Evolutionary conservation across 2,888 invertebrate species (phyloP).

Genomic region (Corythucha ciliata): DNA sequence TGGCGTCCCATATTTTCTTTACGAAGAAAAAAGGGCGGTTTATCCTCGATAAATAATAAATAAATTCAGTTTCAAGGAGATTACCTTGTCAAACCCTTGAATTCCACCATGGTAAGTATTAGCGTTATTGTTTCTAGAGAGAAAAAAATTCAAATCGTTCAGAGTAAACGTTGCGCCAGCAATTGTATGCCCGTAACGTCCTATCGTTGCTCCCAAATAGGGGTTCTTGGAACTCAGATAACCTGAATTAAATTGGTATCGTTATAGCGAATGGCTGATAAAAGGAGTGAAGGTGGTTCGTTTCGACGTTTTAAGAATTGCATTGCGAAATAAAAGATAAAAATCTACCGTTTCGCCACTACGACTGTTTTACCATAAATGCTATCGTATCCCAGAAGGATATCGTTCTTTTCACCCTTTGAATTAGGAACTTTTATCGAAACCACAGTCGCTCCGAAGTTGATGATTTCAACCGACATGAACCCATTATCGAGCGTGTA

Average conservation of each 20-base stretch:
- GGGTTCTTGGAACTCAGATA: constrained; percentile 16
- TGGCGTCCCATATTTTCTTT: constrained; percentile 25
- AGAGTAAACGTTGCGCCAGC: constrained; percentile 10
- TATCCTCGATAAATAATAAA: too few relatives aligned
- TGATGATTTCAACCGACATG: constrained; percentile 24
- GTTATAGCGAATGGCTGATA: too few relatives aligned
- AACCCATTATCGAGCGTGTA: constrained; percentile 17
- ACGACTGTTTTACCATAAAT: constrained; percentile 11
- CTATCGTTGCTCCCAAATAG: constrained; percentile 18
- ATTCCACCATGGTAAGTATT: constrained; percentile 20
- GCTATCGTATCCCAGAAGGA: constrained; percentile 16
- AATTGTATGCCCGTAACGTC: constrained; percentile 16
- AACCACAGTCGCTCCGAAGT: constrained; percentile 18
- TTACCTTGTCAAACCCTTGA: constrained; percentile 21
- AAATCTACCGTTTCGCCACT: too few relatives aligned
- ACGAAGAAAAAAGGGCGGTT: neutral
- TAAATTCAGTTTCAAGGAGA: too few relatives aligned
- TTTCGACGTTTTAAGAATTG: neutral
- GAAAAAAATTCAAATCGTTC: constrained; percentile 9
- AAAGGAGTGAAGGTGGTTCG: too few relatives aligned
- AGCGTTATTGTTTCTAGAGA: constrained; percentile 14
- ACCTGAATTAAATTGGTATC: constrained; percentile 9
- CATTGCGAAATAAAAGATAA: too few relatives aligned
- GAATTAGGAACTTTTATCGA: constrained; percentile 14
- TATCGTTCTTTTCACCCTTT: constrained; percentile 2